A percentile compares a stretch with the other conserved stretches of the same genome.
phyloP scores from a whole-genome alignment of 2,797 vertebrate genomes.

The Myotis vivesi region DNA sequence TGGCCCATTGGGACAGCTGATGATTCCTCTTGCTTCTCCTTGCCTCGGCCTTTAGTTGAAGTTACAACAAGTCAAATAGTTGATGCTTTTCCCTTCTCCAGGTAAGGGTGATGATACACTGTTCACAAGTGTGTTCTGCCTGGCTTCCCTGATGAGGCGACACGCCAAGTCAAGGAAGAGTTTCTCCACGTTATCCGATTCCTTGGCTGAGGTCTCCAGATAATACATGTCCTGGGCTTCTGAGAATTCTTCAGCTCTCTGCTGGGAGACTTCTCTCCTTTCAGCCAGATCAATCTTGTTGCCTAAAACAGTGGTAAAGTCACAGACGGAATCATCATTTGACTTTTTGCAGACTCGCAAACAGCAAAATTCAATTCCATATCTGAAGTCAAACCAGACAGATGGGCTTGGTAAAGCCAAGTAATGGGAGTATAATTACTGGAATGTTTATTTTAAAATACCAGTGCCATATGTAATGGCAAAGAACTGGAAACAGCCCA shows the following conservation, averaged over 20 bases:
- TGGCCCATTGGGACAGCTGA: constrained; percentile 66
- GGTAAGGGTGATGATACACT: constrained; percentile 95
- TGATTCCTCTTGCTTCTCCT: constrained; percentile 53
- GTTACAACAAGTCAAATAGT: constrained; percentile 99
- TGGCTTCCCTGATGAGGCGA: constrained; percentile 95
- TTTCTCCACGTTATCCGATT: constrained; percentile 99
- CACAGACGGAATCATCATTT: constrained; percentile 32
- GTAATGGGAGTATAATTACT: background rate
- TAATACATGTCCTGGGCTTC: constrained; percentile 98
- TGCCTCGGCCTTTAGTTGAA: constrained; percentile 88
- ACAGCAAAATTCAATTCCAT: background rate
- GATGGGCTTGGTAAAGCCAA: background rate
- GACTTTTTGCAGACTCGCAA: background rate
- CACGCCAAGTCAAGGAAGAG: constrained; percentile 99
- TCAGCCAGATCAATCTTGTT: constrained; percentile 99
- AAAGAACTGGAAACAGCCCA: constrained; percentile 28
- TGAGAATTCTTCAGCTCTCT: constrained; percentile 96
- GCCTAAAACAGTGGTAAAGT: constrained; percentile 84
- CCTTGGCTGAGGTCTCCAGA: constrained; percentile 98
- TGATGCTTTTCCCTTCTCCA: constrained; percentile 98
- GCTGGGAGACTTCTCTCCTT: constrained; percentile 95
- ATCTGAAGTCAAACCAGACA: constrained; percentile 19
- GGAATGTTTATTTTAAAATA: constrained; percentile 34
- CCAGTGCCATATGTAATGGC: background rate
- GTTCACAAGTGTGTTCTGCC: constrained; percentile 98